phyloP scores from a whole-genome alignment of 2,113 vertebrate genomes.

The Ardeotis arabs region DNA sequence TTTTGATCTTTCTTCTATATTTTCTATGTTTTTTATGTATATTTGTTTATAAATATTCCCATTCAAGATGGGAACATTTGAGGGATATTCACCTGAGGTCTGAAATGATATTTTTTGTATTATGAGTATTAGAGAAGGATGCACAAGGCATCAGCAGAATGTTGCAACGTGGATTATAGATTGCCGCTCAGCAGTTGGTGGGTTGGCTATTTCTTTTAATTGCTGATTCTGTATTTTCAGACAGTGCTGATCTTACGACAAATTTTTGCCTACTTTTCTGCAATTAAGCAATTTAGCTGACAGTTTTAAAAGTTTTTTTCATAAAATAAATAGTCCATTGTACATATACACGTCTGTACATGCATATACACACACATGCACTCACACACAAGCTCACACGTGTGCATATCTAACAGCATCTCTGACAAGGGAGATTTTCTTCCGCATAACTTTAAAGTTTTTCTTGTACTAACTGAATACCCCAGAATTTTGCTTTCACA shows the following conservation, averaged over 20 bases:
- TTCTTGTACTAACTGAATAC: neutral
- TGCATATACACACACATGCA: neutral
- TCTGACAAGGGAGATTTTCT: neutral
- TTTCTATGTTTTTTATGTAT: neutral
- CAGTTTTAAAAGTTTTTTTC: neutral
- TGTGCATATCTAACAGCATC: neutral
- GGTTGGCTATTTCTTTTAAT: conserved; percentile 53
- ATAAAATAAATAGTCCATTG: neutral
- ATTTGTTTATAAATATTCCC: neutral
- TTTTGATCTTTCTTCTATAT: neutral
- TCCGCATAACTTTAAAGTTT: neutral
- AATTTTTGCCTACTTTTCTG: conserved; percentile 22
- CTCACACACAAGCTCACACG: neutral
- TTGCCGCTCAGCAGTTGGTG: conserved; percentile 34
- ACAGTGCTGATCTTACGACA: conserved; percentile 49
- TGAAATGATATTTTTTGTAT: neutral
- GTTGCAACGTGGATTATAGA: conserved; percentile 40
- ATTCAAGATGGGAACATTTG: neutral
- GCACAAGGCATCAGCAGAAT: conserved; percentile 47
- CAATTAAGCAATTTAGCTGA: conserved; percentile 39
- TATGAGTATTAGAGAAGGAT: neutral
- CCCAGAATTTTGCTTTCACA: neutral
- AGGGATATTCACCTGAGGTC: neutral
- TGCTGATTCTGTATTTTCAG: conserved; percentile 55
- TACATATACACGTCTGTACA: neutral